Evolutionary conservation across 2,113 vertebrate species (phyloP).

Genomic region (Rallus limicola): DNA sequence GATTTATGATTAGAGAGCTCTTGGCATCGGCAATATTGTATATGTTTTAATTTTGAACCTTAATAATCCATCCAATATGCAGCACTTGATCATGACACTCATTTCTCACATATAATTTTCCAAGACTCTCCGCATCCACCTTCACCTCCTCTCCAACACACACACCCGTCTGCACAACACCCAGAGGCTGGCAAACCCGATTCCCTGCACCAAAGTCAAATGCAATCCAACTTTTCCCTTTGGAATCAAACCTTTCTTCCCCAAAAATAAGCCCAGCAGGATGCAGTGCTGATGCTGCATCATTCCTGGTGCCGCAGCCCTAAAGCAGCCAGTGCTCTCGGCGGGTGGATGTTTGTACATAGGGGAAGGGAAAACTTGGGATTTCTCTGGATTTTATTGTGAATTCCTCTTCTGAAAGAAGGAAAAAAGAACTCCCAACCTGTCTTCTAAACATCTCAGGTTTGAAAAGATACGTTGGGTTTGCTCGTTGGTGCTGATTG

Average conservation of each 20-base stretch:
- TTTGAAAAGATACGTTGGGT: not conserved
- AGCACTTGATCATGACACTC: slow-evolving; percentile 39
- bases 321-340: not conserved
- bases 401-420: not conserved
- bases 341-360: fast-evolving
- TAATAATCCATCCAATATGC: slow-evolving; percentile 53
- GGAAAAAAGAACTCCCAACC: not conserved
- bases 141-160: not conserved
- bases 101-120: slow-evolving; percentile 29
- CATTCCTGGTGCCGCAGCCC: no score
- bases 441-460: not conserved
- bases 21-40: slow-evolving; percentile 57
- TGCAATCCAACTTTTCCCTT: not conserved
- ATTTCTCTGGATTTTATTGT: not conserved
- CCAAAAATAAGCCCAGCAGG: not conserved
- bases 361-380: not conserved
- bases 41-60: slow-evolving; percentile 65
- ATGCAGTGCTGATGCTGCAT: not conserved
- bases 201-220: not conserved
- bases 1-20: slow-evolving; percentile 69
- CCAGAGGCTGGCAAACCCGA: not conserved
- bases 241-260: fast-evolving
- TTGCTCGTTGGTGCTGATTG: not conserved
- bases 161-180: not conserved
- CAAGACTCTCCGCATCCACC: slow-evolving; percentile 8